Evolutionary conservation across 2,113 vertebrate genomes (phyloP), one percentile per base, ranked within the genome.

Genomic region (Tyrannus savana): DNA sequence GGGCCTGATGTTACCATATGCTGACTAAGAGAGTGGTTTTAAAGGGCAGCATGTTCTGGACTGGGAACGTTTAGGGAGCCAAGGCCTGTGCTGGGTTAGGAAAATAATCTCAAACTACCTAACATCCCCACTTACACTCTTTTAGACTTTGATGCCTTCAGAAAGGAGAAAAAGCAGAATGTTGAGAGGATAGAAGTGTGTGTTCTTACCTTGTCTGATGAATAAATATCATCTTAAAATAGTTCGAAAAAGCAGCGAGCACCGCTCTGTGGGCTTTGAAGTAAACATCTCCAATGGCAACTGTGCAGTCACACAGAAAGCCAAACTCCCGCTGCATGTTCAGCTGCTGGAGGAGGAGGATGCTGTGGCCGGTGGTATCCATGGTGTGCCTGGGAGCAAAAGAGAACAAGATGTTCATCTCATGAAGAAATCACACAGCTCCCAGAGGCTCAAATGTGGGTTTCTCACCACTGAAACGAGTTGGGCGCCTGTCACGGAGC

Each of bases 191-290:
- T 1, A 55, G 46, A 37, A 71, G 58, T 58, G 37, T 2, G 72
- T 17, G 28, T 76, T 80, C 97, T 97, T 96, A 99, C 99, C 99
- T 99, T 63, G 99, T 98, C 97, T 99, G 99, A 87, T 99, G 99
- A 96, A 99, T 99, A 98, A 99, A 99, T 98, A 99, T 99, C 99
- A 99, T 99, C 98, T 99, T 99, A 98, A 99, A 99, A 98, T 99
- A 99, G 98, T 99, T 99, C 91, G 99, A 99, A 97, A 99, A 99
- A 77, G 99, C 98, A 71, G 99, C 99, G 42, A 99, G 98, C 66
- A 99, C 99, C 6, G 99, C 99, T 69, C 99, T 98, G 96, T 99
- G 99, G 74, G 99, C 99, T 97, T 99, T 99, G 97, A 99, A 99
- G 97, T 99, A 99, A 76, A 99, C 99, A 90, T 99, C 99, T 85